A percentile compares a stretch with the other conserved stretches of the same genome.
Conservation (phyloP, 1,140 invertebrate species). For the Littorina saxatilis region DNA sequence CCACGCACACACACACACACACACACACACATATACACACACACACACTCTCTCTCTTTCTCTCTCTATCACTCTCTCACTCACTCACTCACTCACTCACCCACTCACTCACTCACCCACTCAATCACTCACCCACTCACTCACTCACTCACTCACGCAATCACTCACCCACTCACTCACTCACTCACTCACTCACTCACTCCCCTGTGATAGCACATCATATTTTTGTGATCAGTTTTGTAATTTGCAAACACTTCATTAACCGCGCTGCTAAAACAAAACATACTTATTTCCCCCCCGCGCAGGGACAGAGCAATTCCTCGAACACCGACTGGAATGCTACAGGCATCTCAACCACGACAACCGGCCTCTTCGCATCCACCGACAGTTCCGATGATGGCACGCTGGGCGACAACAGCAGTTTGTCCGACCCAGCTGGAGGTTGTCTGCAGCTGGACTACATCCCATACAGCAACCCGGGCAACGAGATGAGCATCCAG, state of each 20-base stretch:
- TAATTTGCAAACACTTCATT: neutral
- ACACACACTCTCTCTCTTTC: neutral
- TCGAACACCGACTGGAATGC: neutral
- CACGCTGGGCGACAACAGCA: too few species aligned
- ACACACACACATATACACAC: neutral
- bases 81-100: too few species aligned
- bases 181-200: constrained; percentile 66
- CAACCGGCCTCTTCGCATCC: neutral
- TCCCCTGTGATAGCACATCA: constrained; percentile 76
- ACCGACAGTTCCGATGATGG: neutral
- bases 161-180: too few species aligned
- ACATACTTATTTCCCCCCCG: neutral
- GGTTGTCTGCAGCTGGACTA: neutral
- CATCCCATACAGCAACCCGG: neutral
- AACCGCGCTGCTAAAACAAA: too few species aligned
- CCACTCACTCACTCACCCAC: too few species aligned
- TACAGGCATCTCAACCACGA: neutral
- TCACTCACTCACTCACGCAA: constrained; percentile 8
- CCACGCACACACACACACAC: constrained; percentile 47
- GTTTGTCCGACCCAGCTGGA: too few species aligned
- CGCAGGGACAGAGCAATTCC: neutral
- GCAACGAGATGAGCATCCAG: constrained; percentile 31
- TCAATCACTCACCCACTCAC: too few species aligned
- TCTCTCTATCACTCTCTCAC: too few species aligned
- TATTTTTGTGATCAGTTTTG: neutral